Evolutionary conservation across 2,113 vertebrate species (phyloP).

Genomic region (Paradisaea rubra): DNA sequence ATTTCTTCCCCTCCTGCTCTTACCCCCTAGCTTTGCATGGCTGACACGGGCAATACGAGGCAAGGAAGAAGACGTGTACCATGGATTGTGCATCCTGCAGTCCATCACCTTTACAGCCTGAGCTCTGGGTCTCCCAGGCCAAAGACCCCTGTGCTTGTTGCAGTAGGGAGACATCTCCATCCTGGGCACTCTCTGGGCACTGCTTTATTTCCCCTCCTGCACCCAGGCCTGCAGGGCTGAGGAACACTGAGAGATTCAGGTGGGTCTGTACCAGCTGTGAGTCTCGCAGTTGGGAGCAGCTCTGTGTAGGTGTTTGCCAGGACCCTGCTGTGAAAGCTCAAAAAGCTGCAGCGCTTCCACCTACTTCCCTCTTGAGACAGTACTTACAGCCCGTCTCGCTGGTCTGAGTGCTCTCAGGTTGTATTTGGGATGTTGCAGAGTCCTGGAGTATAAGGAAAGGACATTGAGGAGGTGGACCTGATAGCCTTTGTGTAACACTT

Average conservation of each 20-base stretch:
- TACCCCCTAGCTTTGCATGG: accelerated
- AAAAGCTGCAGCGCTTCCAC: neutral
- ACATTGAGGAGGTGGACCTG: neutral
- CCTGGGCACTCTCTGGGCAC: neutral
- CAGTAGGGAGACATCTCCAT: neutral
- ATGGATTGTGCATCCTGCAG: neutral
- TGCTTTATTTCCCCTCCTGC: neutral
- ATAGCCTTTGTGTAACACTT: neutral
- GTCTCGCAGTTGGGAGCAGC: neutral
- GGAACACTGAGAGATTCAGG: neutral
- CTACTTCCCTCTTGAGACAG: neutral
- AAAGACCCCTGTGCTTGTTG: neutral
- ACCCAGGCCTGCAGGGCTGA: neutral
- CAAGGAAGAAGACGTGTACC: neutral
- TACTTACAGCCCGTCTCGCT: neutral
- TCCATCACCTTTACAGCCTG: neutral
- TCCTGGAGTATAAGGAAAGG: neutral
- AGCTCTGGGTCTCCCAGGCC: neutral
- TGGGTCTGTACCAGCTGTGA: neutral
- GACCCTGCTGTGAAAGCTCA: neutral
- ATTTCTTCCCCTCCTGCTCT: neutral
- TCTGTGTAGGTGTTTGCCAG: neutral
- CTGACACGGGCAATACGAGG: neutral
- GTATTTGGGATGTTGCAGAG: neutral
- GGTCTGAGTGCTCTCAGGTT: neutral